These are phyloP conservation scores for Bubo scandiacus DNA, from an alignment of 2,113 vertebrate genomes.

Conservation along the genomic window DNA sequence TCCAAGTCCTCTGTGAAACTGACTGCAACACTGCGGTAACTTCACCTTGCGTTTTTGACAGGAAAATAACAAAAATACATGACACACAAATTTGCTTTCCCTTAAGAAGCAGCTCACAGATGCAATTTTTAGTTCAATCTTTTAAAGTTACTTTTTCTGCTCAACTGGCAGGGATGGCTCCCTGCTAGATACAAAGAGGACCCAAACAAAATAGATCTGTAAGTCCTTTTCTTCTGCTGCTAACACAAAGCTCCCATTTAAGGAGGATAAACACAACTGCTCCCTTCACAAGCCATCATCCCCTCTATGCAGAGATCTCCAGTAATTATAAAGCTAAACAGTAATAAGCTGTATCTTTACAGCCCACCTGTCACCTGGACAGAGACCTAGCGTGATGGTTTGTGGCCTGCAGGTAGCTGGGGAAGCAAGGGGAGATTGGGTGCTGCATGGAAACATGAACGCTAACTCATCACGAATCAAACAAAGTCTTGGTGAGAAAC, in stretches of 20 bases:
- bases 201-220: neutral
- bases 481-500: neutral
- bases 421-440: neutral
- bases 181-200: neutral
- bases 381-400: neutral
- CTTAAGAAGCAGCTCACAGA: neutral
- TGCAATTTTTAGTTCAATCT: neutral
- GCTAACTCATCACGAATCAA: neutral
- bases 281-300: neutral
- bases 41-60: neutral
- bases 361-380: neutral
- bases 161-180: neutral
- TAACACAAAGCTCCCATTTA: neutral
- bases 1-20: neutral
- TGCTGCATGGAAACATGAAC: neutral
- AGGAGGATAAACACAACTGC: neutral
- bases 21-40: neutral
- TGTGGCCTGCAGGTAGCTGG: neutral
- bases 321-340: neutral
- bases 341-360: neutral
- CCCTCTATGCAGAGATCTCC: neutral
- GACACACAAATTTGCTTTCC: neutral
- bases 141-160: neutral
- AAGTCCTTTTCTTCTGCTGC: neutral
- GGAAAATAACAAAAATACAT: neutral